These are phyloP conservation scores for Gadopsis bispinosus DNA, from an alignment of 2,797 vertebrate species.

Conservation along the genomic window DNA sequence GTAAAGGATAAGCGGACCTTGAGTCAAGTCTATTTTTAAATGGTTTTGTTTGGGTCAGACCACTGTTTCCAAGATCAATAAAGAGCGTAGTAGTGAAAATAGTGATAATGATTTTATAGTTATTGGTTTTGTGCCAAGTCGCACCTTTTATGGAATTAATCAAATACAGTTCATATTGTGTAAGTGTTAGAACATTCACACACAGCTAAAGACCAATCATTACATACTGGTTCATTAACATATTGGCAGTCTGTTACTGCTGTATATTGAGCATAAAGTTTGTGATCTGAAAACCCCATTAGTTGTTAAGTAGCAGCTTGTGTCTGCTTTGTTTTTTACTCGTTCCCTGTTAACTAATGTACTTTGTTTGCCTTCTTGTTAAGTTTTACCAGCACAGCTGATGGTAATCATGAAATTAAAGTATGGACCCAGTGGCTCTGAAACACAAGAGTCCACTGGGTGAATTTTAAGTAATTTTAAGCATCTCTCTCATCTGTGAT, in stretches of 20 bases:
- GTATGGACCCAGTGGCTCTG: slow-evolving; percentile 20
- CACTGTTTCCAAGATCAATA: no score
- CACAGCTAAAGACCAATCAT: background rate
- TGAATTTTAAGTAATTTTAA: slow-evolving; percentile 30
- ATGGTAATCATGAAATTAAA: slow-evolving; percentile 29
- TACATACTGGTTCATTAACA: background rate
- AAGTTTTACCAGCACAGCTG: slow-evolving; percentile 7
- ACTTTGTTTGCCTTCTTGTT: slow-evolving; percentile 11
- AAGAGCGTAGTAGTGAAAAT: background rate
- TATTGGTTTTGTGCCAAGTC: background rate
- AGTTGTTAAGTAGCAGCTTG: slow-evolving; percentile 12
- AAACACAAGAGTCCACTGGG: slow-evolving; percentile 12
- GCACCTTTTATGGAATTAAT: slow-evolving; percentile 4
- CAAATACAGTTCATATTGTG: background rate
- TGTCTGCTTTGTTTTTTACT: background rate
- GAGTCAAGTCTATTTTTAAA: no score
- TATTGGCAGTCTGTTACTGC: background rate
- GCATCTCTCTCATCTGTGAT: slow-evolving; percentile 3
- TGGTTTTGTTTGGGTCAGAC: no score
- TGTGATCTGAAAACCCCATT: background rate
- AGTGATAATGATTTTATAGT: background rate
- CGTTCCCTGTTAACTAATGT: background rate
- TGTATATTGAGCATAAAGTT: background rate
- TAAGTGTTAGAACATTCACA: background rate
- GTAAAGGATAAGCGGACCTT: no score